Evolutionary conservation across 2,888 invertebrate species (phyloP).

Genomic region (Emmelina monodactyla): DNA sequence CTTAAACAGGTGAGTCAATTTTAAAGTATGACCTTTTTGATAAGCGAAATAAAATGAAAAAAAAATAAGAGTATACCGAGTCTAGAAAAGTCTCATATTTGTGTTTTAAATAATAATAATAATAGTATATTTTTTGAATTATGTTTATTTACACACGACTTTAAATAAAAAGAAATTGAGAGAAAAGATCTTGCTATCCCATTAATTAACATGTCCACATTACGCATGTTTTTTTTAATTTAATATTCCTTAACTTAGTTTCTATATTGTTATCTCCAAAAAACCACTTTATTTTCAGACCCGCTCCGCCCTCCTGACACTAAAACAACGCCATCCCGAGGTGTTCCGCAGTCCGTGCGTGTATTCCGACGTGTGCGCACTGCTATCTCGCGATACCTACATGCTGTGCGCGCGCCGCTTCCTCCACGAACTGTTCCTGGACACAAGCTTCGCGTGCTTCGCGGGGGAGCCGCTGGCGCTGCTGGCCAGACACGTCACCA

Average conservation of each 20-base stretch:
- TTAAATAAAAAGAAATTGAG: too few relatives aligned
- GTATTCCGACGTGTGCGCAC: slow-evolving; percentile 88
- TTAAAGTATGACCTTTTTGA: not conserved
- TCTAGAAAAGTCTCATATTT: too few relatives aligned
- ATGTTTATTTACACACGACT: too few relatives aligned
- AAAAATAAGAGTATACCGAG: too few relatives aligned
- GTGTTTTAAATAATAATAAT: too few relatives aligned
- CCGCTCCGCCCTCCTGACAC: slow-evolving; percentile 79
- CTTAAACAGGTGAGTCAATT: slow-evolving; percentile 34
- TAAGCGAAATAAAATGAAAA: too few relatives aligned
- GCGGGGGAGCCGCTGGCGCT: slow-evolving; percentile 56
- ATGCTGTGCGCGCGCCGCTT: slow-evolving; percentile 85
- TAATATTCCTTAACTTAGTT: not conserved
- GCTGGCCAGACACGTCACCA: slow-evolving; percentile 32
- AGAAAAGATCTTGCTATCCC: too few relatives aligned
- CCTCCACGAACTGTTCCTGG: slow-evolving; percentile 92
- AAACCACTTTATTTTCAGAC: too few relatives aligned
- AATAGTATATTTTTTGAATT: too few relatives aligned
- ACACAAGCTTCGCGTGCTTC: slow-evolving; percentile 76
- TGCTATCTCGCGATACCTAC: slow-evolving; percentile 81
- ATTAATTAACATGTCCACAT: too few relatives aligned
- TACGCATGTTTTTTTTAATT: not conserved
- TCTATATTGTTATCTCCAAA: not conserved
- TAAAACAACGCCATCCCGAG: slow-evolving; percentile 76
- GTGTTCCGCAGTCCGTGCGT: slow-evolving; percentile 87